Evolutionary conservation across 2,797 vertebrate genomes (phyloP), one percentile per base, ranked within the genome.

Genomic region (Gephyroberyx darwinii): DNA sequence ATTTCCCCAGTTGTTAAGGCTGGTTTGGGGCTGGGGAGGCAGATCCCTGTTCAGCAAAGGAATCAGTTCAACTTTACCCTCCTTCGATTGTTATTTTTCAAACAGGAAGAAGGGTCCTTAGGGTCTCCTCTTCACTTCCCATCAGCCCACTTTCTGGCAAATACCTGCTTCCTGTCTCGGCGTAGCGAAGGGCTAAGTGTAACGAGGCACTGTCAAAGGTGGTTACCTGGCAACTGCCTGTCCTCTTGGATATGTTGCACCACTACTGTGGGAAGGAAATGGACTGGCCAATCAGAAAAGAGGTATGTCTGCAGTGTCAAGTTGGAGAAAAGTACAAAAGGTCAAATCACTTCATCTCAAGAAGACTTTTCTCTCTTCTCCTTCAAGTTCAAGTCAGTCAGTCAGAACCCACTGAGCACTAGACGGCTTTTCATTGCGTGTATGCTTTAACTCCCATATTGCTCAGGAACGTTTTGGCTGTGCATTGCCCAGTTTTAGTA

Each of bases 51-150:
- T 26, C 26, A 26, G 12, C 60, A 63, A 48, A 57, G 37, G 37
- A 39, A 66, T 45, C 16, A 35, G 51, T 26, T 67, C 12, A 67
- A 31, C 35, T 59, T 75, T 39, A 48, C 2, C 2, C 20, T 19
- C 37, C 65, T 50, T 6, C 56, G 58, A 68, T 48, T 76, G 62
- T 78, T 66, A 45, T 65, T 57, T 58, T 71, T 17, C 39, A 64
- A 75, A 78, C 74, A 85, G 67, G 79, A 89, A 80, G 74, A 58
- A 17, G 45, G 26, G 70, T 68, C 30, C 30, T 31, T 20, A 2
- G 16, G 62, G 51, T 68, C 37, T 71, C 60, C 54, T 45, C 66
- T 59, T 35, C 43, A 69, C 45, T 59, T 69, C 45, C 66, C 52
- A 33, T 39, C 56, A 9, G 31, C 13, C 6, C 5, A 53, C 8